These are phyloP conservation scores for Agelas oroides DNA, from an alignment of 37 sponge, comb jelly and placozoan species.

Conservation along the genomic window DNA sequence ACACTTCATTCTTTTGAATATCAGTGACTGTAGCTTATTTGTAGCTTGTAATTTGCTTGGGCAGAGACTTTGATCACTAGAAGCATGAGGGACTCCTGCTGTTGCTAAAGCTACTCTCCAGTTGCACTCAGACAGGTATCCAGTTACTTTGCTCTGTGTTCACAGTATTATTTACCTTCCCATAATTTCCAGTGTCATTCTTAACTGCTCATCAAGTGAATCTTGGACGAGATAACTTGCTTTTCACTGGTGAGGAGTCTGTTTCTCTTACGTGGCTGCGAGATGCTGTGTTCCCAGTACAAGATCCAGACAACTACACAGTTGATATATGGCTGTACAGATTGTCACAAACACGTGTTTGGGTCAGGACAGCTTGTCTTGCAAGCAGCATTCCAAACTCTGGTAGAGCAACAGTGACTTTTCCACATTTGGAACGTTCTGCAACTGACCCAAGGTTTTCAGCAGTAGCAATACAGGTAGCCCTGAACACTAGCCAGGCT, in stretches of 20 bases:
- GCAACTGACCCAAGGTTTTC: not conserved
- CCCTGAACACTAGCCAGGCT: not conserved
- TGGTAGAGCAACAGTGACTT: conserved; percentile 10
- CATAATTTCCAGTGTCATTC: conserved; percentile 10
- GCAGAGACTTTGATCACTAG: too few relatives aligned
- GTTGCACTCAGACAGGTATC: too few relatives aligned
- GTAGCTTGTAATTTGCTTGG: too few relatives aligned
- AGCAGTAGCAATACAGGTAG: conserved; percentile 11
- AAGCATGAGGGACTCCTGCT: too few relatives aligned
- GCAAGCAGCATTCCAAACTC: conserved; percentile 11
- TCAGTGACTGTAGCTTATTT: too few relatives aligned
- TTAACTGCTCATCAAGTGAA: conserved; percentile 1
- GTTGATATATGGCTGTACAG: conserved; percentile 18
- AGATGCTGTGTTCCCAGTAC: conserved; percentile 19
- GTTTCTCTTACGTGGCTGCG: conserved; percentile 24
- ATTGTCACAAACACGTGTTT: not conserved
- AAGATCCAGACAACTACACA: not conserved
- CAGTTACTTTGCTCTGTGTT: too few relatives aligned
- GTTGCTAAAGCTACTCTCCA: too few relatives aligned
- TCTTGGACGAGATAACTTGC: not conserved
- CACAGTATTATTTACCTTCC: not conserved
- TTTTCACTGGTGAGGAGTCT: not conserved
- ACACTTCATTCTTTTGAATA: too few relatives aligned
- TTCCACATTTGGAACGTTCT: not conserved
- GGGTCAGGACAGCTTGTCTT: not conserved